A percentile compares a stretch with the other conserved stretches of the same genome.
Evolutionary conservation across 1,140 invertebrate species (phyloP).

Genomic region (Carcinoscorpius rotundicauda): DNA sequence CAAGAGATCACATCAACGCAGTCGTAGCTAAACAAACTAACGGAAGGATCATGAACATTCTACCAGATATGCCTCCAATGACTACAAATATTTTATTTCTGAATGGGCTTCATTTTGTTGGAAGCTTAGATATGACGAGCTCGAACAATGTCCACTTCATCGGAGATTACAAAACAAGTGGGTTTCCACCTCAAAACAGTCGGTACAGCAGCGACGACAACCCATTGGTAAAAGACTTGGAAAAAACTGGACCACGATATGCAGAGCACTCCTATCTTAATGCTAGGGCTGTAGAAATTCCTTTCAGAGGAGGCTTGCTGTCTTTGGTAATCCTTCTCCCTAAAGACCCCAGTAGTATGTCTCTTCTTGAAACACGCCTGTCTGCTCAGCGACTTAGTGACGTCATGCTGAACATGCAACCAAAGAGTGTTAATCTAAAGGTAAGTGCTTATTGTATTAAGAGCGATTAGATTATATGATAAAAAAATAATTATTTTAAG

Average conservation of each 20-base stretch:
- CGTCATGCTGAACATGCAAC: slow-evolving; percentile 23
- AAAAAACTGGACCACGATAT: too few relatives aligned
- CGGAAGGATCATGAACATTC: slow-evolving; percentile 31
- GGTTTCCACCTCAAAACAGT: too few relatives aligned
- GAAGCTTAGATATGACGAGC: slow-evolving; percentile 21
- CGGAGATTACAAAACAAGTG: too few relatives aligned
- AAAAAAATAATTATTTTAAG: too few relatives aligned
- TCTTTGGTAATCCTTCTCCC: slow-evolving; percentile 24
- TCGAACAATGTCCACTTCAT: too few relatives aligned
- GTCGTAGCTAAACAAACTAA: slow-evolving; percentile 32
- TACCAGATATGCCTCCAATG: slow-evolving; percentile 20
- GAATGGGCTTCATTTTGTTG: slow-evolving; percentile 24
- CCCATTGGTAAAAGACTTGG: too few relatives aligned
- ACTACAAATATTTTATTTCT: slow-evolving; percentile 23
- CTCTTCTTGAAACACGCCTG: slow-evolving; percentile 20
- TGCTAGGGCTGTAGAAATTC: slow-evolving; percentile 25
- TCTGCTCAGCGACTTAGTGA: slow-evolving; percentile 24
- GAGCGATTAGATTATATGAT: too few relatives aligned
- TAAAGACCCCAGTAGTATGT: slow-evolving; percentile 17
- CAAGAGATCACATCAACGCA: slow-evolving; percentile 30
- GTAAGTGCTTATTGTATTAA: slow-evolving; percentile 5
- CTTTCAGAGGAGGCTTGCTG: slow-evolving; percentile 23
- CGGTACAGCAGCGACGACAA: slow-evolving; percentile 2
- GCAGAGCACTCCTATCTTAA: slow-evolving; percentile 17
- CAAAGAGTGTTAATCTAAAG: slow-evolving; percentile 21